Conservation (phyloP, 2,113 vertebrate genomes). For the Brachirus orientalis region DNA sequence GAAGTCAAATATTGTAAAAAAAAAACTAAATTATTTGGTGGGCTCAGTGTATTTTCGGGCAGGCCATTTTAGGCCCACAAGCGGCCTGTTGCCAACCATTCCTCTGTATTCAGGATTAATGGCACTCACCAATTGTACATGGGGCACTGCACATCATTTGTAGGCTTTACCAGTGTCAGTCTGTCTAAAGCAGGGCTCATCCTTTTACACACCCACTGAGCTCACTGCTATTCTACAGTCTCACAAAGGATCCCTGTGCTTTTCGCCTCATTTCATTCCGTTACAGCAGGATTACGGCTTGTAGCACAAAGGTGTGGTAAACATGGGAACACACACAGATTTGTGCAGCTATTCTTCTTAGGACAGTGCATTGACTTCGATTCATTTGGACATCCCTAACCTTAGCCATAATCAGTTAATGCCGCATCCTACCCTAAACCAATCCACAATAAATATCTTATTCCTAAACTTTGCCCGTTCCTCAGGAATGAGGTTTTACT, state of each 20-base stretch:
- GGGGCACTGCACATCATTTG: slow-evolving; percentile 26
- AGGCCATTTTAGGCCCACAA: background rate
- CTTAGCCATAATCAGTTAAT: too few relatives aligned
- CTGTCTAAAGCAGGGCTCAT: slow-evolving; percentile 56
- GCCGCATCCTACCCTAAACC: too few relatives aligned
- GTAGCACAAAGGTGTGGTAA: slow-evolving; percentile 46
- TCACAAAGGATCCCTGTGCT: slow-evolving; percentile 48
- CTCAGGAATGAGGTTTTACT: too few relatives aligned
- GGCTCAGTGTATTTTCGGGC: too few relatives aligned
- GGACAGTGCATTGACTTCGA: too few relatives aligned
- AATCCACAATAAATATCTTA: too few relatives aligned
- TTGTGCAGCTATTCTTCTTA: background rate
- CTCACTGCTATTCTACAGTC: slow-evolving; percentile 43
- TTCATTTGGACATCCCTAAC: too few relatives aligned
- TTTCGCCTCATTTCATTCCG: slow-evolving; percentile 61
- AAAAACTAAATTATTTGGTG: too few relatives aligned
- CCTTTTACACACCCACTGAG: slow-evolving; percentile 64
- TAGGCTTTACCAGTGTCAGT: slow-evolving; percentile 52
- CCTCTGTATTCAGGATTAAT: slow-evolving; percentile 5
- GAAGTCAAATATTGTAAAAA: too few relatives aligned
- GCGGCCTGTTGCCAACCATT: background rate
- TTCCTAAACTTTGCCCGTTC: too few relatives aligned
- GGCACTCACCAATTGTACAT: slow-evolving; percentile 2
- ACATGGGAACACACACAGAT: background rate
- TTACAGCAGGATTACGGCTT: slow-evolving; percentile 60